phyloP scores from a whole-genome alignment of 35 echinoderm and acorn worm species.

The Apostichopus californicus region DNA sequence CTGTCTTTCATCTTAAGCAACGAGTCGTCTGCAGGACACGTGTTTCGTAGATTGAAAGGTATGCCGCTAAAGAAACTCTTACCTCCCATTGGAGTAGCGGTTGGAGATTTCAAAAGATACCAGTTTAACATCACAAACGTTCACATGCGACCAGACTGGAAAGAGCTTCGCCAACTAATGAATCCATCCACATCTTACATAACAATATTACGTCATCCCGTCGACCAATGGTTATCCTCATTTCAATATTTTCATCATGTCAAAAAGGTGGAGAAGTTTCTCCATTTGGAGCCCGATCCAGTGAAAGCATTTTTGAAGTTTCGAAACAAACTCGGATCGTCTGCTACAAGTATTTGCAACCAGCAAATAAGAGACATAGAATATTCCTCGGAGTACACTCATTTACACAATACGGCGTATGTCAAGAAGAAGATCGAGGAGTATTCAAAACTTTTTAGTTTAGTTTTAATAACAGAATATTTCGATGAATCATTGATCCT shows the following conservation, averaged over 20 bases:
- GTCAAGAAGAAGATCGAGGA: not conserved
- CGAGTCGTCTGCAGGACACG: not conserved
- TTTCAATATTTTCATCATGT: constrained; percentile 37
- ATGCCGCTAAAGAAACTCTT: not conserved
- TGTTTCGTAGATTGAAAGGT: constrained; percentile 33
- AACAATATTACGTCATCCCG: constrained; percentile 56
- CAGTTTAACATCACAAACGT: constrained; percentile 47
- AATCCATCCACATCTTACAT: constrained; percentile 1
- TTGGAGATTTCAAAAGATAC: constrained; percentile 6
- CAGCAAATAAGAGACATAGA: not conserved
- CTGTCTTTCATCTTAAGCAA: constrained; percentile 46
- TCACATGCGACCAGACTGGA: constrained; percentile 27
- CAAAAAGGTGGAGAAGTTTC: not conserved
- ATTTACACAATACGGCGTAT: not conserved
- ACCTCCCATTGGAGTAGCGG: not conserved
- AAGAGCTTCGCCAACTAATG: constrained; percentile 24
- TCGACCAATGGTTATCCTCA: constrained; percentile 55
- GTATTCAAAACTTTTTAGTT: not conserved
- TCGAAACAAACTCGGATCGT: not conserved
- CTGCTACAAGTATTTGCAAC: not conserved
- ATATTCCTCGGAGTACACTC: not conserved
- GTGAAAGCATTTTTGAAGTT: constrained; percentile 7
- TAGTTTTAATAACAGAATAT: constrained; percentile 63
- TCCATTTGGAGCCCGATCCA: not conserved
- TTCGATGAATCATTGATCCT: constrained; percentile 74